phyloP scores from a whole-genome alignment of 1,140 invertebrate species.

The Bombus affinis region DNA sequence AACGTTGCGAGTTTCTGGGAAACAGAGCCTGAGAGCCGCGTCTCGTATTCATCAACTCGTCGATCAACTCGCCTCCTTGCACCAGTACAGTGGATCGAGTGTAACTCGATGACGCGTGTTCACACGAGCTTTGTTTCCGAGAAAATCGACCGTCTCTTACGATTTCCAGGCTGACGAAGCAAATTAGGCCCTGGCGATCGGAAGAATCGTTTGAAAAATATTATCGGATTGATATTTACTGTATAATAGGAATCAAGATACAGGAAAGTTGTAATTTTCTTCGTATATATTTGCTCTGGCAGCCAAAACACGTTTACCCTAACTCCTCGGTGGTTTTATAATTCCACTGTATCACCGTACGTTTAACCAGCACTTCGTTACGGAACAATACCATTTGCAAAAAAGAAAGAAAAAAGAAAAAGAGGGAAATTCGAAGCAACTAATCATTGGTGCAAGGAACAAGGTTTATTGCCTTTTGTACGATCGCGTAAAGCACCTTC shows the following conservation, averaged over 20 bases:
- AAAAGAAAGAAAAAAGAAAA: not conserved
- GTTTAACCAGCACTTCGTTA: not conserved
- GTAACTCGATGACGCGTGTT: not conserved
- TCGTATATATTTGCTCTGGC: not conserved
- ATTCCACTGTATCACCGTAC: not conserved
- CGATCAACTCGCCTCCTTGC: conserved; percentile 1
- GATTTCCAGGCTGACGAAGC: not conserved
- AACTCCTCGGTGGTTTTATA: not conserved
- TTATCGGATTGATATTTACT: too few species aligned
- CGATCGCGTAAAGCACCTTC: not conserved
- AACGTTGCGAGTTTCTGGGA: conserved; percentile 7
- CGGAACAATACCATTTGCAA: not conserved
- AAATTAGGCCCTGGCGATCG: too few species aligned
- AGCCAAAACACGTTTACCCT: not conserved
- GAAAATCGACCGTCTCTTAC: not conserved
- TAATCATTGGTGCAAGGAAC: not conserved
- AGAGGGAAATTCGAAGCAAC: not conserved
- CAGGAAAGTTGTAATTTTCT: too few species aligned
- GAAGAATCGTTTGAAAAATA: too few species aligned
- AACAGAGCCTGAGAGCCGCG: not conserved
- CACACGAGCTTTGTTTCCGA: not conserved
- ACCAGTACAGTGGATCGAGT: not conserved
- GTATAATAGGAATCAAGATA: too few species aligned
- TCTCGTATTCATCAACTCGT: conserved; percentile 6
- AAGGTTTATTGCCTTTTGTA: not conserved